A percentile compares a stretch with the other conserved stretches of the same genome.
These are phyloP conservation scores for Callaeas wilsoni DNA, from an alignment of 2,113 vertebrate species.

Conservation along the genomic window DNA sequence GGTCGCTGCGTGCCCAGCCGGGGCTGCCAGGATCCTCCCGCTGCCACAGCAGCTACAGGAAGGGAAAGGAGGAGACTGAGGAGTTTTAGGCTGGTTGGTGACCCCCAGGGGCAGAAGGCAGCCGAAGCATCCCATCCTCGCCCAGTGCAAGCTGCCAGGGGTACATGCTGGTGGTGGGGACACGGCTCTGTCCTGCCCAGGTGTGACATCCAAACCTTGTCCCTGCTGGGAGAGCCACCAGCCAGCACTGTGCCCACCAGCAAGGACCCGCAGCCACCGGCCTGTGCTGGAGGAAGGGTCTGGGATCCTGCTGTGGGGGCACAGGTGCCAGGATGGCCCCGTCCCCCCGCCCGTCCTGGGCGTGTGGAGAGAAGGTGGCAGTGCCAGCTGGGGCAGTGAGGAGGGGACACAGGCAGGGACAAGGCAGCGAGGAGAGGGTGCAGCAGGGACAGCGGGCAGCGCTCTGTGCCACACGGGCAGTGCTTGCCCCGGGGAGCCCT, in stretches of 20 bases:
- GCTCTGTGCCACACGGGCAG: not conserved
- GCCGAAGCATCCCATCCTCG: not conserved
- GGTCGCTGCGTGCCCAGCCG: rapidly evolving
- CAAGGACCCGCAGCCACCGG: not conserved
- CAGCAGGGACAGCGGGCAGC: not conserved
- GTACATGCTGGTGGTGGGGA: rapidly evolving
- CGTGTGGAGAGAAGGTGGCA: not conserved
- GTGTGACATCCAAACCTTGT: not conserved
- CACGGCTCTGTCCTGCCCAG: rapidly evolving
- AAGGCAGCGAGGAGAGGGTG: not conserved
- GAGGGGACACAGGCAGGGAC: not conserved
- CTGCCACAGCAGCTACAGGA: not conserved
- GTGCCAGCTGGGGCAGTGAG: not conserved
- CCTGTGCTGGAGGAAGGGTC: not conserved
- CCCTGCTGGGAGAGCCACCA: not conserved
- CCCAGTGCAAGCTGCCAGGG: not conserved
- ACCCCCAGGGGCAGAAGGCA: not conserved
- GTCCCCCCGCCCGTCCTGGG: rapidly evolving
- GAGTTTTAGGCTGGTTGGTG: not conserved
- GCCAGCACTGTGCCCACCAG: not conserved
- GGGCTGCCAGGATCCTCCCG: not conserved
- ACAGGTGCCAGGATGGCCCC: not conserved
- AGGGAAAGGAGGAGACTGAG: not conserved
- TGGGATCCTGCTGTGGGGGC: not conserved
- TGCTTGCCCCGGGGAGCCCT: not conserved